Base-by-base conservation (phyloP, 2,797 vertebrate genomes). In the Acanthiza pusilla region DNA sequence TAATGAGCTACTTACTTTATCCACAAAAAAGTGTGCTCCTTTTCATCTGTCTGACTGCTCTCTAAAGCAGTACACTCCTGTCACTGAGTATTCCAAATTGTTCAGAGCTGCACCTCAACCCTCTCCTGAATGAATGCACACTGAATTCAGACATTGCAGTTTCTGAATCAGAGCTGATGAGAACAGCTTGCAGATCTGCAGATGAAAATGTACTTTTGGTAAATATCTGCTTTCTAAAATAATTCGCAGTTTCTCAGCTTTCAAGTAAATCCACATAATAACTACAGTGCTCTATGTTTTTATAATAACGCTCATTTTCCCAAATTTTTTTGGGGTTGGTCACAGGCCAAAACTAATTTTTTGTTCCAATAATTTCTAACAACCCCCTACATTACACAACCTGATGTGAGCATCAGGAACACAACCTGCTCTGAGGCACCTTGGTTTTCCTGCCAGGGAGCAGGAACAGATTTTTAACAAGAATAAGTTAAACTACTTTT, bases 21-120 rank as follows among this genome's bases (percentile, higher is more conserved):
- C 18, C 23, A 60, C 42, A 50, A 21, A n/a, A 48, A 72, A 16
- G 34, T 4, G 6, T 36, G 36, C 16, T 58, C 51, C 51, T 70
- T 53, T 25, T 17, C 53, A n/a, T 30, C 57, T 60, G 36, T 42
- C 36, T 57, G 55, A 36, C 36, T 27, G 45, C 57, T 80, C 42
- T 54, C 50, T 40, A 47, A n/a, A 7, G 19, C 23, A 66, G 54
- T 13, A 11, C 12, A 22, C 13, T 51, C 11, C 47, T 63, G 16
- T 5, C 57, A 21, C 1, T 19, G 48, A 45, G 32, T 4, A 22
- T 12, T 29, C 16, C 16, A 34, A 25, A 34, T 1, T 0, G 0
- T 26, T 43, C 75, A 38, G 2, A 78, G 55, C 36, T 45, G n/a
- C 21, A 38, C 32, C 47, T 63, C 76, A 75, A 12, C 5, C 12